Base-by-base conservation (phyloP, 2,888 invertebrate species). In the Cynaeus angustus region DNA sequence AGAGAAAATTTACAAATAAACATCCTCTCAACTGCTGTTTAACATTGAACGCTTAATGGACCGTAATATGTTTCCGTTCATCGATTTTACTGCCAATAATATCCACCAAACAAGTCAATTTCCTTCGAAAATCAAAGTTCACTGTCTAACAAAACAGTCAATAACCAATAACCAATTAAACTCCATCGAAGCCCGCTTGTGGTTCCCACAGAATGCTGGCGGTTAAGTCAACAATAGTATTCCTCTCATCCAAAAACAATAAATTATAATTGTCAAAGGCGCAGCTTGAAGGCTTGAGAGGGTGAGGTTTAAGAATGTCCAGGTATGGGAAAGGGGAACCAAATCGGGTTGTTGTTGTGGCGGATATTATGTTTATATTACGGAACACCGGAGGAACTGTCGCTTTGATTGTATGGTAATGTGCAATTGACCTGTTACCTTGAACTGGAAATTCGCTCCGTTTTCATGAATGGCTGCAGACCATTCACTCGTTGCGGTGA, bases 381-480 rank as follows among this genome's bases (percentile, higher is more conserved):
- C 37, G 37, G 37, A 37, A 37, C 1, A 0, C 28, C 50, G 5
- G 50, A 3, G 26, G 3, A 6, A 43, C 46, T 30, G 12, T 52
- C 53, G 16, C 33, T 52, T 48, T 55, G 65, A 65, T 65, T 65
- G 65, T 65, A 65, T 65, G 65, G 10, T 65, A 65, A 65, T 65
- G 52, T 41, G 64, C 64, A 43, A 64, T 64, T 52, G 64, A 64
- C 64, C 64, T 43, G 58, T 14, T 21, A 55, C 53, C 53, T 65
- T 55, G 53, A 65, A 61, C 61, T 50, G 37, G 46, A 61, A 65
- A 65, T 65, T 65, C 65, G 45, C 64, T 64, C 14, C 8, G 26
- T 28, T 64, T 21, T 37, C 53, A 43, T 65, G 53, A 65, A 65
- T 65, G 65, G 43, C 21, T 33, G 12, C 30, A 12, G 30, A 41